Percentiles rank a stretch among this genome's conserved stretches.
These are phyloP conservation scores for Asbolus verrucosus DNA, from an alignment of 1,140 invertebrate genomes.

Conservation along the genomic window DNA sequence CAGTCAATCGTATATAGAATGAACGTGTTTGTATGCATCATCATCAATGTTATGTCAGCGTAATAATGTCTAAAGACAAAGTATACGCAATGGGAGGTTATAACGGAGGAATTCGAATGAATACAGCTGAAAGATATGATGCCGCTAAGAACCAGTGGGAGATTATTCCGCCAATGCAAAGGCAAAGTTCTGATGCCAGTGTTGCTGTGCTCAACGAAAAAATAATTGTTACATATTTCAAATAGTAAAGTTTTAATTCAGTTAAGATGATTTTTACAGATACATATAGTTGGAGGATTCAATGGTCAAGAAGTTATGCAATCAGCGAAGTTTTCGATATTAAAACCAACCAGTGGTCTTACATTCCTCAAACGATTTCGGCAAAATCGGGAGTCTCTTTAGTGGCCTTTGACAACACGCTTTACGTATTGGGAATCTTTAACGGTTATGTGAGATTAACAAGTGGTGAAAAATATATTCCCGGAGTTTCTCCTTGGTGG, in stretches of 20 bases:
- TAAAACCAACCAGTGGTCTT: conserved; percentile 77
- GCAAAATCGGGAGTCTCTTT: conserved; percentile 79
- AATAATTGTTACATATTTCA: conserved; percentile 44
- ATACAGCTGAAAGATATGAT: conserved; percentile 79
- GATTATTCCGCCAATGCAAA: conserved; percentile 83
- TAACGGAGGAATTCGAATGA: conserved; percentile 84
- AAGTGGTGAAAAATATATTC: conserved; percentile 64
- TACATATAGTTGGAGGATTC: conserved; percentile 82
- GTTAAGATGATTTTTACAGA: conserved; percentile 60
- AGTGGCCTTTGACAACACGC: conserved; percentile 70
- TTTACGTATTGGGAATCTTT: conserved; percentile 80
- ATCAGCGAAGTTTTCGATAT: conserved; percentile 76
- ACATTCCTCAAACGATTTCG: conserved; percentile 77
- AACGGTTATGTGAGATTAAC: conserved; percentile 73
- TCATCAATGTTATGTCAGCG: conserved; percentile 81
- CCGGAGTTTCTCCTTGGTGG: conserved; percentile 61
- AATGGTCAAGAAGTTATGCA: conserved; percentile 77
- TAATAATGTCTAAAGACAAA: conserved; percentile 75
- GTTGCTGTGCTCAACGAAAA: conserved; percentile 72
- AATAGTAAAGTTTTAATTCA: neutral
- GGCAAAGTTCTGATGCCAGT: conserved; percentile 84
- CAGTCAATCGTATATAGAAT: conserved; percentile 72
- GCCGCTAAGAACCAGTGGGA: conserved; percentile 84
- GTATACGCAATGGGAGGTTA: conserved; percentile 92
- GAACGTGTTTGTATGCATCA: conserved; percentile 81